Conservation (phyloP, 2,113 vertebrate genomes). For the Pogona vitticeps region DNA sequence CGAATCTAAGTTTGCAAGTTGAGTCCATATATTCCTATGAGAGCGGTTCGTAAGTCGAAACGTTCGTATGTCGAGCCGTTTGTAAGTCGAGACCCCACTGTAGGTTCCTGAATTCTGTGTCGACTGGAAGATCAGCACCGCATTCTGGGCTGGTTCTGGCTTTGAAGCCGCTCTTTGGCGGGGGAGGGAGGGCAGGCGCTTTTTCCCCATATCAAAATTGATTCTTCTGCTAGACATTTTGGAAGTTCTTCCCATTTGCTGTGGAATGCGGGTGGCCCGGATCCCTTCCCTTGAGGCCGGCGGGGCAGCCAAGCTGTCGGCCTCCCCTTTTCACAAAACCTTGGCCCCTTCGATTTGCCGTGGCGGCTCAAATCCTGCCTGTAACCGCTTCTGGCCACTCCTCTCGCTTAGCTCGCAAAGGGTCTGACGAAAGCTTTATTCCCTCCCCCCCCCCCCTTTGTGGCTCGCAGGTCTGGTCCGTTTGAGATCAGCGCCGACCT, state of each 20-base stretch:
- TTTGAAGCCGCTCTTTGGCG: too few species aligned
- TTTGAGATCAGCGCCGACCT: slow-evolving; percentile 92
- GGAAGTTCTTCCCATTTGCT: not conserved
- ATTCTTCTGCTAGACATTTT: not conserved
- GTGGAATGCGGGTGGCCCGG: not conserved
- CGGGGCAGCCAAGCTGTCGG: not conserved
- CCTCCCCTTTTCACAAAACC: not conserved
- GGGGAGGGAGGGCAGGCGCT: too few species aligned
- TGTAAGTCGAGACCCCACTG: too few species aligned
- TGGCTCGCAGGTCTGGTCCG: slow-evolving; percentile 85
- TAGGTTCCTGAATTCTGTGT: too few species aligned
- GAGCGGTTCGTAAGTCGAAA: too few species aligned
- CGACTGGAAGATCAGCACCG: not conserved
- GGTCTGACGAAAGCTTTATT: fast-evolving
- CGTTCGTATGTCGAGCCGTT: too few species aligned
- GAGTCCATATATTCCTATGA: too few species aligned
- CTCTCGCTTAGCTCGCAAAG: fast-evolving
- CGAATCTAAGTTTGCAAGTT: too few species aligned
- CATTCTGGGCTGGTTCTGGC: not conserved
- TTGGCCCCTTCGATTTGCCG: not conserved
- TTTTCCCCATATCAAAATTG: not conserved
- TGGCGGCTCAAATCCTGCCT: not conserved
- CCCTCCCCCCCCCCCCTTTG: not conserved
- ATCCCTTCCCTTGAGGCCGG: not conserved
- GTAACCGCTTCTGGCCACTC: fast-evolving